Evolutionary conservation across 2,797 vertebrate species (phyloP), one percentile per base, ranked within the genome.

Genomic region (Gymnodraco acuticeps): DNA sequence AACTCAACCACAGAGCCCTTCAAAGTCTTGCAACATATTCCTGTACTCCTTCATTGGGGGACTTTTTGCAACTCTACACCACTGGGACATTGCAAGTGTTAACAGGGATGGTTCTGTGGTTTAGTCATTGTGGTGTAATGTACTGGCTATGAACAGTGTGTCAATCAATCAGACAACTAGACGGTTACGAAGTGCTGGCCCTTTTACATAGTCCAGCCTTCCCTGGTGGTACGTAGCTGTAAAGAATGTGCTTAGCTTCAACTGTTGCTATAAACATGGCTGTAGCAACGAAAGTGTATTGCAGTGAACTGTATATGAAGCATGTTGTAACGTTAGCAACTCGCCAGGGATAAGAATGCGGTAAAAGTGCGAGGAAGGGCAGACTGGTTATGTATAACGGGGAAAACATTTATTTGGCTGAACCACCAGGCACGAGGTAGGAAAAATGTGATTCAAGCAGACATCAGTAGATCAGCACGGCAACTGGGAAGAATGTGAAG

Each of bases 51-150:
- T 67, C 72, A 47, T 20, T 43, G 33, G 13, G 51, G 59, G 19
- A 68, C 64, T 78, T 42, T 10, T 16, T 85, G 83, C 51, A 91
- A 90, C 78, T 77, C 64, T 77, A 89, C 79, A 90, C 81, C 79
- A 51, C 69, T 70, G 75, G 60, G 65, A 80, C 73, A 68, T 56
- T 69, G 70, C 59, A 84, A 77, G 82, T 83, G 87, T 86, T 88
- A 87, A 90, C 77, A 77, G 63, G 77, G 62, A 87, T 92, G 78
- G 61, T 88, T 90, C 55, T 81, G 76, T 73, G 70, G 77, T 92
- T 87, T 83, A 86, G 88, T 93, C 92, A 94, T 81, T 78, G 83
- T 83, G 83, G 81, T 86, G 85, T 80, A 90, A 91, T 82, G 69
- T 65, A 75, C 82, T 84, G 67, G 77, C 87, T 59, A 52, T 79